Conservation (phyloP, 2,888 invertebrate genomes). For the Eupsilia transversa region DNA sequence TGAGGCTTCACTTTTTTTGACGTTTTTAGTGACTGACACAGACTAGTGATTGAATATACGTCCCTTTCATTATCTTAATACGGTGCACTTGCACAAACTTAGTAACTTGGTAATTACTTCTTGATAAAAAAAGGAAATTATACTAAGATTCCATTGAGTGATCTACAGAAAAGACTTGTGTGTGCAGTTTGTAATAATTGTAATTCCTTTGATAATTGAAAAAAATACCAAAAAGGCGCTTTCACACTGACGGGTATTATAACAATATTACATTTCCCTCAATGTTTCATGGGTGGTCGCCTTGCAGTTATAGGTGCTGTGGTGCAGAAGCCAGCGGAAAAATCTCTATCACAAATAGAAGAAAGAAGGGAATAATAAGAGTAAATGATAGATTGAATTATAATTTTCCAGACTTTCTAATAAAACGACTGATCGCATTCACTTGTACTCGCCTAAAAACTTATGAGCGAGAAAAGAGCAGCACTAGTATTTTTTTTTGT, state of each 20-base stretch:
- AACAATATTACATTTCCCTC: not conserved
- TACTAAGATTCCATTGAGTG: not conserved
- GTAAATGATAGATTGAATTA: no score
- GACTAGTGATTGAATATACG: slow-evolving; percentile 11
- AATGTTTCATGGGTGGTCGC: not conserved
- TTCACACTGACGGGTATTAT: not conserved
- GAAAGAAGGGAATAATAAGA: not conserved
- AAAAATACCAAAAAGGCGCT: no score
- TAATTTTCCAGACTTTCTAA: not conserved
- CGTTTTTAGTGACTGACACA: slow-evolving; percentile 58
- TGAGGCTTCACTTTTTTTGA: slow-evolving; percentile 68
- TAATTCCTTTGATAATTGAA: no score
- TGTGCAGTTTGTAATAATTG: no score
- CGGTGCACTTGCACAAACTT: not conserved
- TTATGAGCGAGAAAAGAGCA: not conserved
- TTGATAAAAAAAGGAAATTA: not conserved
- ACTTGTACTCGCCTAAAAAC: not conserved
- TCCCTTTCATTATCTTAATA: not conserved
- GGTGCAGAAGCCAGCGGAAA: no score
- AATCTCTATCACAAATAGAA: not conserved
- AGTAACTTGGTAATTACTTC: not conserved
- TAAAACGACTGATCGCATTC: not conserved
- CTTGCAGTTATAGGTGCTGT: not conserved
- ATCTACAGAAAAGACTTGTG: no score
- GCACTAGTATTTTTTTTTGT: not conserved